Base-by-base conservation (phyloP, 2,113 vertebrate genomes). In the Mirounga angustirostris region DNA sequence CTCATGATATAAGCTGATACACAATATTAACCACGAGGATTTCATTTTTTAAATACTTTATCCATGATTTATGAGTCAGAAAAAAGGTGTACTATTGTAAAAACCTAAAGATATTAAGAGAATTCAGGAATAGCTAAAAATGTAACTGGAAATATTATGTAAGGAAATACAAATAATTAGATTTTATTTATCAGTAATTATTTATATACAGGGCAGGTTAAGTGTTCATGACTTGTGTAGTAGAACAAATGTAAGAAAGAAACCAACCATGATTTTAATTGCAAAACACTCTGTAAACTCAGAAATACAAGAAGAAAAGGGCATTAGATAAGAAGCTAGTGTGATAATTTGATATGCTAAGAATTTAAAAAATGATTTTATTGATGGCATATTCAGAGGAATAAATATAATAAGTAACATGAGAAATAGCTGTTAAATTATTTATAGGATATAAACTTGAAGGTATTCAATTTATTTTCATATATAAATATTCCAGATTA, bases 281-380 rank as follows among this genome's bases (percentile, higher is more conserved):
- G 3, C 3, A 74, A 85, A 90, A 79, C 11, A 71, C 50, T 80
- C 7, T 46, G 6, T 13, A 79, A 85, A 79, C 5, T 85, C 18
- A 63, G n/a, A 3, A 89, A 33, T 65, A 65, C 24, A 50, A 58
- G 52, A 83, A 67, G 58, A 7, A 63, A 97, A 95, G 94, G 6
- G 7, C 16, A 83, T 2, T 4, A 5, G 4, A 16, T 28, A 80
- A 26, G 73, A 33, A 95, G 91, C 8, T n/a, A 76, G 0, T n/a
- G n/a, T 88, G 26, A 90, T 21, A 94, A 96, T 96, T 91, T 81
- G 14, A 93, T 95, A 26, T 26, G 1, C 18, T 92, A 71, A 7
- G 8, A 50, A 71, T 83, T 96, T 90, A 95, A 30, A 7, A 89
- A 18, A 3, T 88, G 52, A 86, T 94, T 94, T 43, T 33, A 61